Percentiles rank a stretch among this genome's conserved stretches.
Evolutionary conservation across 1,140 invertebrate genomes (phyloP).

Genomic region (Cyphomyrmex costatus): DNA sequence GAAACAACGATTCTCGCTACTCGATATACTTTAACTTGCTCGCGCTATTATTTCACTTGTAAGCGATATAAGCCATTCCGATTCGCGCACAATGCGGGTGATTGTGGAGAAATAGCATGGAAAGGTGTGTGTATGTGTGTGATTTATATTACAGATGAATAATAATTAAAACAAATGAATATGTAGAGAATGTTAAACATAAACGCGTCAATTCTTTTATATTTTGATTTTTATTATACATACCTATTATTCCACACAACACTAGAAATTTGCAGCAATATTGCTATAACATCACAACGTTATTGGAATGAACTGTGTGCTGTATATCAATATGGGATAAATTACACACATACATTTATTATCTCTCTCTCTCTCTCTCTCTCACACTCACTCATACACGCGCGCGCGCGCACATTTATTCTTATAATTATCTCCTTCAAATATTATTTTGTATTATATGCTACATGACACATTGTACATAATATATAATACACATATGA

Average conservation of each 20-base stretch:
- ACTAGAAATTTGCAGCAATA: no score
- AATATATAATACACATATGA: no score
- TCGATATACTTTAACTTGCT: slow-evolving; percentile 23
- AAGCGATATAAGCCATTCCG: slow-evolving; percentile 33
- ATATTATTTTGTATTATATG: no score
- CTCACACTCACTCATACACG: no score
- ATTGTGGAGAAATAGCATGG: neutral
- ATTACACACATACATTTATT: neutral
- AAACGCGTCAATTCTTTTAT: neutral
- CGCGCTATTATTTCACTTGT: slow-evolving; percentile 34
- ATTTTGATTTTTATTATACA: neutral
- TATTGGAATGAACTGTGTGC: no score
- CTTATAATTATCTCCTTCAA: neutral
- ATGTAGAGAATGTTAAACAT: neutral
- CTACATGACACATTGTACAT: no score
- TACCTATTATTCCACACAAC: neutral
- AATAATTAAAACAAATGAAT: neutral
- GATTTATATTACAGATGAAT: slow-evolving; percentile 4
- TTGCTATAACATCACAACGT: no score
- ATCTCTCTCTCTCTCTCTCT: no score
- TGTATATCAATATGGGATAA: no score
- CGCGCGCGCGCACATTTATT: neutral
- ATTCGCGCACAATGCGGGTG: neutral
- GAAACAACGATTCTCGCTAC: slow-evolving; percentile 4
- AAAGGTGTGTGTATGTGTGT: neutral